A percentile compares a stretch with the other conserved stretches of the same genome.
Evolutionary conservation across 1,140 invertebrate species (phyloP).

Genomic region (Polyergus mexicanus): DNA sequence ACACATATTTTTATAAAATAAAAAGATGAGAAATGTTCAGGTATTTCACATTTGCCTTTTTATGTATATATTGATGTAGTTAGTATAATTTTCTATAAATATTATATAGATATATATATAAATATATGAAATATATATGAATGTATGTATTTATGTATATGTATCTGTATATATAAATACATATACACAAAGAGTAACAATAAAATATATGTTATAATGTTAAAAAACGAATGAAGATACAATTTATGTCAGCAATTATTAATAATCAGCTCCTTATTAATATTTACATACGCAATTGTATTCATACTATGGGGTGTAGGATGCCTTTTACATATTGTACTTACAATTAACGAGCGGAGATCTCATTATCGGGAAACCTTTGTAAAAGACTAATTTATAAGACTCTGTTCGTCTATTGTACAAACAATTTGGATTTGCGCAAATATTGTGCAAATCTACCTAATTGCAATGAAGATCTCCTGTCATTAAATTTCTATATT

Average conservation of each 20-base stretch:
- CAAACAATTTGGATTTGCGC: conserved; percentile 76
- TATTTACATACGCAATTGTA: conserved; percentile 76
- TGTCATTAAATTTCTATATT: conserved; percentile 83
- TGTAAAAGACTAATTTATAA: conserved; percentile 75
- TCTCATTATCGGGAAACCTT: conserved; percentile 77
- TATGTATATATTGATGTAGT: conserved; percentile 85
- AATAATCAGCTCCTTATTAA: conserved; percentile 78
- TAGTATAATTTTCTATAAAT: conserved; percentile 86
- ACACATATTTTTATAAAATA: conserved; percentile 84
- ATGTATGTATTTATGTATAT: conserved; percentile 71
- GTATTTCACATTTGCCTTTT: conserved; percentile 86
- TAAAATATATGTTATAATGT: conserved; percentile 74
- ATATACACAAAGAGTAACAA: conserved; percentile 74
- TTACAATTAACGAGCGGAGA: conserved; percentile 78
- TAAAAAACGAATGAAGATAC: conserved; percentile 67
- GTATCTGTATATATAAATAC: conserved; percentile 73
- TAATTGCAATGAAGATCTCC: conserved; percentile 76
- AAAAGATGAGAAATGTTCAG: conserved; percentile 80
- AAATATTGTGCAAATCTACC: conserved; percentile 52
- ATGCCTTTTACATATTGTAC: conserved; percentile 81
- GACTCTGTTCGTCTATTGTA: conserved; percentile 72
- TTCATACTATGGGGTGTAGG: conserved; percentile 81
- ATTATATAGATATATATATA: conserved; percentile 68
- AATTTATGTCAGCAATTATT: conserved; percentile 75
- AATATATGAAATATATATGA: conserved; percentile 57